These are phyloP conservation scores for Cydia pomonella DNA, from an alignment of 1,140 invertebrate species.

Conservation along the genomic window DNA sequence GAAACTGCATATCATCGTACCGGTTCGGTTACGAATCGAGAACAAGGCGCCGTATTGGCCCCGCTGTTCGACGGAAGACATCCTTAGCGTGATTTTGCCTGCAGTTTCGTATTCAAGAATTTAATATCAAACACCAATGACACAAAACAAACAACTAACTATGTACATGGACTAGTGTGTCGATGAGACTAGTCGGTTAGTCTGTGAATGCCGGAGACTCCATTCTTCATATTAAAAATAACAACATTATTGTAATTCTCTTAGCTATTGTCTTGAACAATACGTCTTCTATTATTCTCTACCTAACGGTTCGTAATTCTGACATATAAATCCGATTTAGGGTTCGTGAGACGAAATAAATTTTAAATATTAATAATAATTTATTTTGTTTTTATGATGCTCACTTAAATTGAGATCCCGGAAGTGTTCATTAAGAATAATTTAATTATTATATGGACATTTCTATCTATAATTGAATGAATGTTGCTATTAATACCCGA, in stretches of 20 bases:
- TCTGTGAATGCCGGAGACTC: background rate
- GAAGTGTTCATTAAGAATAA: slow-evolving; percentile 6
- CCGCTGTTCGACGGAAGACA: slow-evolving; percentile 21
- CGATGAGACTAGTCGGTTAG: slow-evolving; percentile 11
- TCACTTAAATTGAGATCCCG: slow-evolving; percentile 23
- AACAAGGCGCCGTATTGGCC: background rate
- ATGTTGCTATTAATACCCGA: background rate
- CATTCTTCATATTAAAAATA: background rate
- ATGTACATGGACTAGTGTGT: slow-evolving; percentile 7
- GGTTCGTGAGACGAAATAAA: background rate
- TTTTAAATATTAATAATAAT: background rate
- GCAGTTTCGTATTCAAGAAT: slow-evolving; percentile 31
- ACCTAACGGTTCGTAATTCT: background rate
- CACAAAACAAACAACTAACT: slow-evolving; percentile 17
- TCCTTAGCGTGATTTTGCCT: slow-evolving; percentile 30
- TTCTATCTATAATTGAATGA: slow-evolving; percentile 24
- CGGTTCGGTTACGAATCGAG: slow-evolving; percentile 8
- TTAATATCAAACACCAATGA: slow-evolving; percentile 15
- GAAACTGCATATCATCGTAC: slow-evolving; percentile 30
- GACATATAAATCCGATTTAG: background rate
- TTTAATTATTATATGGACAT: slow-evolving; percentile 15
- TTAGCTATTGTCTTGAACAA: slow-evolving; percentile 14
- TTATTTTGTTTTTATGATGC: slow-evolving; percentile 3
- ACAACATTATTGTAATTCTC: slow-evolving; percentile 9
- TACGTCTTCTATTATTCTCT: slow-evolving; percentile 1